Evolutionary conservation across 23 tunicate species (phyloP).

Genomic region (Corella eumyota): DNA sequence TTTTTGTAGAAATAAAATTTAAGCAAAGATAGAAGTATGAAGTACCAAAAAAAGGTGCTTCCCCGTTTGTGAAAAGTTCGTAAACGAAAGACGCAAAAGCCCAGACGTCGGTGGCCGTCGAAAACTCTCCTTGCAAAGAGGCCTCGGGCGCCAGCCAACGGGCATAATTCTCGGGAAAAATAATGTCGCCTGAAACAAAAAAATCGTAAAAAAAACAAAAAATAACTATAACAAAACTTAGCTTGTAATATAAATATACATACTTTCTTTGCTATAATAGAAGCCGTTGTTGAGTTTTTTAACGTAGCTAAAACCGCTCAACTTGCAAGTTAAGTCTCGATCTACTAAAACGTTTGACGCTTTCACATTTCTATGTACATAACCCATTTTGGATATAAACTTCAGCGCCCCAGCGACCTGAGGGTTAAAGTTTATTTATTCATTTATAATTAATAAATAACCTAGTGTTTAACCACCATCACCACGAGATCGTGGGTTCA

Average conservation of each 20-base stretch:
- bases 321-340: slow-evolving; percentile 19
- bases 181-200: too few relatives aligned
- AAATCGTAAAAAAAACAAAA: too few relatives aligned
- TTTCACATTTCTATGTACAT: slow-evolving; percentile 48
- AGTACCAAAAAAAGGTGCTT: slow-evolving; percentile 41
- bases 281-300: slow-evolving; percentile 14
- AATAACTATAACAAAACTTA: too few relatives aligned
- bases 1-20: too few relatives aligned
- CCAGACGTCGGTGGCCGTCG: slow-evolving; percentile 56
- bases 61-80: slow-evolving; percentile 54
- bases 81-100: slow-evolving; percentile 19
- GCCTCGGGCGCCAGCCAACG: slow-evolving; percentile 67
- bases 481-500: too few relatives aligned
- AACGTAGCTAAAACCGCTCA: slow-evolving; percentile 27
- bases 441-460: too few relatives aligned
- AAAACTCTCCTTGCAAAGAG: slow-evolving; percentile 21
- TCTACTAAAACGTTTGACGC: slow-evolving; percentile 33
- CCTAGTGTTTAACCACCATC: too few relatives aligned
- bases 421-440: too few relatives aligned
- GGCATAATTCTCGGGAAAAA: too few relatives aligned
- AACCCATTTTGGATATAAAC: slow-evolving; percentile 9
- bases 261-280: slow-evolving; percentile 14
- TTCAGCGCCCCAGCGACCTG: slow-evolving; percentile 41
- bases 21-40: background rate
- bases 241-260: too few relatives aligned